Percentiles rank a stretch among this genome's conserved stretches.
Conservation (phyloP, 2,797 vertebrate genomes). For the Pelochelys cantorii region DNA sequence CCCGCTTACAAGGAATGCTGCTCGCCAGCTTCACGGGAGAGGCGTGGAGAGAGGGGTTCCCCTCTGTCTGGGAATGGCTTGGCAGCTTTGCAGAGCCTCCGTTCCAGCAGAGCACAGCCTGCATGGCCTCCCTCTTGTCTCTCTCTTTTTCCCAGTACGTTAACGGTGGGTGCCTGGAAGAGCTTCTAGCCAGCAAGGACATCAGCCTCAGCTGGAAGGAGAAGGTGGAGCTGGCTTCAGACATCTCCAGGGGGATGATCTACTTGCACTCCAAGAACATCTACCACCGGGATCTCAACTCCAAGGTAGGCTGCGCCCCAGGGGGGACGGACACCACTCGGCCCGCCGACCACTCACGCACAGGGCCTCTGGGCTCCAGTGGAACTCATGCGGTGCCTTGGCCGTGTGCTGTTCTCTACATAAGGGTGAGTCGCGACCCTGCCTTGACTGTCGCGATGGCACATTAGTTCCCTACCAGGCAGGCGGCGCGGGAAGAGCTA, state of each 20-base stretch:
- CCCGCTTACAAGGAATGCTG: too few relatives aligned
- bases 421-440: neutral
- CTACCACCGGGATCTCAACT: conserved; percentile 92
- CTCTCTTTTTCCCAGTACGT: conserved; percentile 81
- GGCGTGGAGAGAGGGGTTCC: neutral
- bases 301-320: conserved; percentile 81
- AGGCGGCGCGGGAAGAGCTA: neutral
- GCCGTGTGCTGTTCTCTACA: neutral
- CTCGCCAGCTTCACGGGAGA: neutral
- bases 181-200: conserved; percentile 87
- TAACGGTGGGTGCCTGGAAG: conserved; percentile 90
- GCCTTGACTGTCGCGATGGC: neutral
- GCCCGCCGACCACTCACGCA: too few relatives aligned
- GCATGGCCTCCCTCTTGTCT: rapidly evolving
- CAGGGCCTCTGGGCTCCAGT: neutral
- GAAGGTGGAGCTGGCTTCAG: conserved; percentile 89
- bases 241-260: conserved; percentile 90
- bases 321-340: neutral
- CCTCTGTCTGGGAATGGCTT: too few relatives aligned
- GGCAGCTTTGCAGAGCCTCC: neutral
- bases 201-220: conserved; percentile 86
- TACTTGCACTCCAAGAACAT: conserved; percentile 93
- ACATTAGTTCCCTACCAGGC: neutral
- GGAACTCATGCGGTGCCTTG: too few relatives aligned
- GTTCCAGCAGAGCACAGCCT: neutral